Evolutionary conservation across 2,113 vertebrate species (phyloP).

Genomic region (Sturnira hondurensis): DNA sequence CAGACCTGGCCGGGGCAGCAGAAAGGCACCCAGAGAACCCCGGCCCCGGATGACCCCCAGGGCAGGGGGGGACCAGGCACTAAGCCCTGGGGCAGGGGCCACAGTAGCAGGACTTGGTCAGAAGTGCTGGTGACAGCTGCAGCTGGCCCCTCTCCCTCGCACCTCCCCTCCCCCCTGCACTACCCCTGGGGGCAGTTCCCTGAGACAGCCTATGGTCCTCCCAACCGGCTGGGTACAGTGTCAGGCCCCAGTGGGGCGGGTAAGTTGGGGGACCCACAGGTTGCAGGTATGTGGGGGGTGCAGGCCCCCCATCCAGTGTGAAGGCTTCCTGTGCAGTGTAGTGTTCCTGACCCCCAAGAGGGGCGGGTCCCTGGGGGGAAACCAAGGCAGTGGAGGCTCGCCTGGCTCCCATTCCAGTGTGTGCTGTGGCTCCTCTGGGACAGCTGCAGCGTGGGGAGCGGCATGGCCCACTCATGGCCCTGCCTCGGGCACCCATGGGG

Average conservation of each 20-base stretch:
- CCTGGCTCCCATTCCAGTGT: constrained; percentile 62
- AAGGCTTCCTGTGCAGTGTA: constrained; percentile 76
- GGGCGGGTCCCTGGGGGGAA: constrained; percentile 30
- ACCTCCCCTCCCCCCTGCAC: constrained; percentile 31
- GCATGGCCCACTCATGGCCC: constrained; percentile 77
- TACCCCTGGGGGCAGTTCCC: constrained; percentile 54
- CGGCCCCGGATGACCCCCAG: background rate
- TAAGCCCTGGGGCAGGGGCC: constrained; percentile 23
- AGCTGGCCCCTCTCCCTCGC: background rate
- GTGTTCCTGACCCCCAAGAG: constrained; percentile 63
- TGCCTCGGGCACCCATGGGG: constrained; percentile 66
- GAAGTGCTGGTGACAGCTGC: constrained; percentile 59
- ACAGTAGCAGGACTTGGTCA: constrained; percentile 45
- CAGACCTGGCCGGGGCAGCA: constrained; percentile 36
- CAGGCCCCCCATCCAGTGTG: constrained; percentile 44
- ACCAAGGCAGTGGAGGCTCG: constrained; percentile 16
- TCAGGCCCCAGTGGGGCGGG: constrained; percentile 59
- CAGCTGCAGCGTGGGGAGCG: background rate
- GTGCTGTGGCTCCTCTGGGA: background rate
- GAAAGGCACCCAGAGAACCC: constrained; percentile 38
- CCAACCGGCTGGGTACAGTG: constrained; percentile 72
- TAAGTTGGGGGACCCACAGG: constrained; percentile 53
- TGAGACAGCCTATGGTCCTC: constrained; percentile 73
- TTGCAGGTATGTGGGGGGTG: background rate
- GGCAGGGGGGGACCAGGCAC: background rate